Evolutionary conservation across 2,113 vertebrate species (phyloP), one percentile per base, ranked within the genome.

Genomic region (Origma solitaria): DNA sequence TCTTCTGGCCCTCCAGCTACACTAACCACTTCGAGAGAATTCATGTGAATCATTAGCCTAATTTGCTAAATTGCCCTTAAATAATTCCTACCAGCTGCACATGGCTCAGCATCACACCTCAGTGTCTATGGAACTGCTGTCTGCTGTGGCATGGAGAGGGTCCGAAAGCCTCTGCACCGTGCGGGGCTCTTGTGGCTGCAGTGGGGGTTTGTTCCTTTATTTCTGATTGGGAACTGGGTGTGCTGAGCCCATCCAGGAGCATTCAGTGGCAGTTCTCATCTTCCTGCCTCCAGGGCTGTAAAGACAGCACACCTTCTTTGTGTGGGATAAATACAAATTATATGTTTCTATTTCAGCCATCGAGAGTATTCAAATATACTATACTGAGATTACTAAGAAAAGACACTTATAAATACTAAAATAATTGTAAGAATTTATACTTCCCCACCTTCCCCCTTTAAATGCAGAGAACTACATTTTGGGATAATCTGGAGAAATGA

Each of bases 31-130:
- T 42, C 24, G 62, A 90, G 30, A 0, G 4, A 93, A 72, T 86
- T 86, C 31, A 44, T 62, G 51, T n/a, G 40, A 92, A 49, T 66
- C 9, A 2, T 85, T 68, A 81, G 42, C 33, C 33, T 78, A 62
- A 91, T 94, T 96, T 90, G 61, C 90, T 96, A 90, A 95, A 89
- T 93, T 80, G 54, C 10, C 82, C 87, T 53, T 88, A 83, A 85
- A 82, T 65, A 69, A 94, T 57, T 80, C 47, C 44, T 75, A 88
- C 44, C 58, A 91, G 40, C 61, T 93, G 90, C 71, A 71, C 71
- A 47, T 30, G 81, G 75, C 73, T 77, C 65, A 33, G 54, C 33
- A 47, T 17, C 73, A 60, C 73, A 85, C 75, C 90, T 82, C 56
- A 54, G 35, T 68, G 58, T 66, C 77, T 84, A 9, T 60, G 92